Evolutionary conservation across 2,888 invertebrate genomes (phyloP), one percentile per base, ranked within the genome.

Genomic region (Leptarthrus brevirostris): DNA sequence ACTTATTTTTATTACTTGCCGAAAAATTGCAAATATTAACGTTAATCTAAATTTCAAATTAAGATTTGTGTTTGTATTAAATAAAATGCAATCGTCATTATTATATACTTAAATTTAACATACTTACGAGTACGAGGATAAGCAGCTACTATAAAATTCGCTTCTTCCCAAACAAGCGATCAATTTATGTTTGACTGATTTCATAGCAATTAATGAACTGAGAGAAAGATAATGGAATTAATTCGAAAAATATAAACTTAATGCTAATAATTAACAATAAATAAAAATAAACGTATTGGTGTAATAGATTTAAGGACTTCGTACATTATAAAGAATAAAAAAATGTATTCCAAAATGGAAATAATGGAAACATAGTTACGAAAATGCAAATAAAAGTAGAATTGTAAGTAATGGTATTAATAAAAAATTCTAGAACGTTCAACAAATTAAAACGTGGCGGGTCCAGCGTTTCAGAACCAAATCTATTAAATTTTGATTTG

Each of bases 361-460:
- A 52, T 30, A 69, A 49, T 30, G 3, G 22, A 44, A 49, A 53
- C 16, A 18, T 52, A 70, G 34, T 52, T 52, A 52, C 26, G 44
- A 40, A 44, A 70, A 70, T 18, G 12, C 8, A 6, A 24, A 30
- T 1, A 56, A 24, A 49, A 20, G 20, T 20, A 20, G 0, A 53
- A 30, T 34, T 70, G 53, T 20, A 24, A 26, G 18, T 40, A 56
- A 8, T 40, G 14, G 14, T 56, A 24, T 12, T 2, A 22, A 40
- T 64, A 73, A 64, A 40, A 18, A 53, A 52, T 64, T 52, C 30
- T 30, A 66, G 49, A 52, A 64, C 26, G 52, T 14, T 22, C 16
- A 73, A 64, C 24, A 73, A 64, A 49, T n/a, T 34, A 61, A 53
- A 61, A 20, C 75, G 75, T 70, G 75, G 75, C 75, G 75, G 75